These are phyloP conservation scores for Phodopus roborovskii DNA, from an alignment of 2,113 vertebrate genomes.

Conservation along the genomic window DNA sequence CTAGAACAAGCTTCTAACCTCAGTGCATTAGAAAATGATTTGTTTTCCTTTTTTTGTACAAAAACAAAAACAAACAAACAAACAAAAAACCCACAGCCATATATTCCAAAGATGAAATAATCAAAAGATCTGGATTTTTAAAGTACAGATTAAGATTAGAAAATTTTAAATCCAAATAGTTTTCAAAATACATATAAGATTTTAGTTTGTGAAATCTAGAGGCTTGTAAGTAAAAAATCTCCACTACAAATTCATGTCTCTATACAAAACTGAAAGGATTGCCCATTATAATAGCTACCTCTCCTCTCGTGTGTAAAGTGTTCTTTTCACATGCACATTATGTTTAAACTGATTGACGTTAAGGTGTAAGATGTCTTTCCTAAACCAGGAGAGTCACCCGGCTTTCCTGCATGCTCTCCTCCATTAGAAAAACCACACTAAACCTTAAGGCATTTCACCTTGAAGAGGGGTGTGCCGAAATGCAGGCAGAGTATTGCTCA, in stretches of 20 bases:
- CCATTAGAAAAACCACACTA: neutral
- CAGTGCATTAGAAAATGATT: neutral
- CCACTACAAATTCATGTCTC: slow-evolving; percentile 4
- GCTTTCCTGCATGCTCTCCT: slow-evolving; percentile 1
- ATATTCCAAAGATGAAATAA: slow-evolving; percentile 28
- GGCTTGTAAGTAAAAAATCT: slow-evolving; percentile 53
- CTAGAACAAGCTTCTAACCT: neutral
- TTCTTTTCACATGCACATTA: neutral
- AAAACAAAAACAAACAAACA: neutral
- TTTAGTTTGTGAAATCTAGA: slow-evolving; percentile 35
- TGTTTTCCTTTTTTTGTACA: neutral
- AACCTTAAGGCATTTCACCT: slow-evolving; percentile 8
- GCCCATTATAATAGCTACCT: neutral
- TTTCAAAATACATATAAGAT: neutral
- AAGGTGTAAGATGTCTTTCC: slow-evolving; percentile 16
- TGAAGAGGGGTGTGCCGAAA: slow-evolving; percentile 23
- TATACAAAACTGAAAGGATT: neutral
- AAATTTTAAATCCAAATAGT: slow-evolving; percentile 12
- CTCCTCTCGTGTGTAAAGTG: neutral
- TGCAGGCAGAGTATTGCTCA: neutral
- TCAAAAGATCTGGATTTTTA: slow-evolving; percentile 19
- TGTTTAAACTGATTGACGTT: slow-evolving; percentile 20
- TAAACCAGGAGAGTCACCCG: neutral
- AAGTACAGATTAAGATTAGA: slow-evolving; percentile 8
- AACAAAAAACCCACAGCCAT: neutral